Evolutionary conservation across 2,113 vertebrate genomes (phyloP).

Genomic region (Ceyx cyanopectus): DNA sequence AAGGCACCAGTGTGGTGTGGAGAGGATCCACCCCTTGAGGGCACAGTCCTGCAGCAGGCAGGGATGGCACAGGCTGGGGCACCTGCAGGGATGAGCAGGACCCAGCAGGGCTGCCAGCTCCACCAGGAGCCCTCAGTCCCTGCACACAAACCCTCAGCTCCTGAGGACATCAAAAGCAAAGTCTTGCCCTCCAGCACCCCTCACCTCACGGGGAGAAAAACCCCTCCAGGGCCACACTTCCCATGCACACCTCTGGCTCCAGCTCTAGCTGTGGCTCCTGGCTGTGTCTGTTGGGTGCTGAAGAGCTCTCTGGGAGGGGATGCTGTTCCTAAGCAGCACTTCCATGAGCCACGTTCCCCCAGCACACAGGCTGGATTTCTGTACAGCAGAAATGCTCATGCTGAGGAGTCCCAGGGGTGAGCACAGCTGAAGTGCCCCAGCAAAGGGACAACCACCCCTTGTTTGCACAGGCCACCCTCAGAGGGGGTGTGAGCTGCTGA

Average conservation of each 20-base stretch:
- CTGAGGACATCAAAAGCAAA: background rate
- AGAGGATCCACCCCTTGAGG: background rate
- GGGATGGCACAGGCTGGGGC: background rate
- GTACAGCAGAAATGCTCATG: background rate
- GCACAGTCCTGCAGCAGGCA: background rate
- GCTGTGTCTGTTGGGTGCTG: background rate
- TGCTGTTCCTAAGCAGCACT: background rate
- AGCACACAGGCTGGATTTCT: background rate
- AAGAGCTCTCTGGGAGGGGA: background rate
- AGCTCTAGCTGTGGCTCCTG: background rate
- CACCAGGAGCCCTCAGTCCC: background rate
- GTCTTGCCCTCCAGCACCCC: background rate
- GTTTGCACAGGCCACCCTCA: background rate
- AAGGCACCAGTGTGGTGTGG: background rate
- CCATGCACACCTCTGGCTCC: background rate
- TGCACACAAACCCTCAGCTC: background rate
- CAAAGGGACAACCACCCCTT: background rate
- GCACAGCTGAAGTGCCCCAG: background rate
- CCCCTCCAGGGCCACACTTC: background rate
- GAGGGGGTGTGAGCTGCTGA: background rate
- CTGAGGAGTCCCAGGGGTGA: background rate
- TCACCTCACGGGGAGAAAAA: background rate
- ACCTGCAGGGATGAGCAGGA: fast-evolving
- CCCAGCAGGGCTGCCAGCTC: background rate
- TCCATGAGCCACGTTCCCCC: background rate